A percentile compares a stretch with the other conserved stretches of the same genome.
phyloP scores from a whole-genome alignment of 2,113 vertebrate genomes.

The Plecotus auritus region DNA sequence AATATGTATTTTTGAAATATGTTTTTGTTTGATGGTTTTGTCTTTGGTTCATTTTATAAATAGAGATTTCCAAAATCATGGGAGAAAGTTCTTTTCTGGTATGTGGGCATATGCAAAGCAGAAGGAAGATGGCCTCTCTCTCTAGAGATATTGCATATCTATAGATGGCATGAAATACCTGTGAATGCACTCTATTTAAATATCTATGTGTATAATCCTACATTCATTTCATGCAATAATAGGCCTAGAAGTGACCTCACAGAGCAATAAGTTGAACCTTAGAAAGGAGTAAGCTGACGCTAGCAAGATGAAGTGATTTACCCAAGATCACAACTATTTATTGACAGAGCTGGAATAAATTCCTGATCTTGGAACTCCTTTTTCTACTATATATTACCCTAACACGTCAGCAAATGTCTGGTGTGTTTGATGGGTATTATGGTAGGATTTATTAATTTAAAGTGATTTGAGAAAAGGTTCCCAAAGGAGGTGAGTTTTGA shows the following conservation, averaged over 20 bases:
- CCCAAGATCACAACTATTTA: conserved; percentile 26
- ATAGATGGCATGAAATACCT: not conserved
- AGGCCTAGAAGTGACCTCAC: not conserved
- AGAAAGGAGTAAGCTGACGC: conserved; percentile 18
- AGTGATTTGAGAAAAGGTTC: conserved; percentile 25
- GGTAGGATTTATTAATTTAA: conserved; percentile 53
- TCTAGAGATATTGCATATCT: not conserved
- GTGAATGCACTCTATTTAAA: not conserved
- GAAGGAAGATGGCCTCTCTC: not conserved
- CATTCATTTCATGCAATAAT: not conserved
- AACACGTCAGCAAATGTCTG: conserved; percentile 28
- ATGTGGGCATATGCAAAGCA: not conserved
- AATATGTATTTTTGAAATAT: not conserved
- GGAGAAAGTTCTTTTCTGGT: not conserved
- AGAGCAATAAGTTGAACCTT: conserved; percentile 3
- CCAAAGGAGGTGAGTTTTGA: conserved; percentile 50
- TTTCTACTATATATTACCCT: conserved; percentile 10
- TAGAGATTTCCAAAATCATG: not conserved
- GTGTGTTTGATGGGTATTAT: not conserved
- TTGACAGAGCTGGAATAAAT: conserved; percentile 33
- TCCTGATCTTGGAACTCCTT: not conserved
- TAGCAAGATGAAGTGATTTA: not conserved
- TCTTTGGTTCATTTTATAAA: conserved; percentile 18
- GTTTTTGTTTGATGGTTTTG: not conserved
- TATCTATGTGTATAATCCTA: not conserved